Conservation (phyloP, 1,140 invertebrate genomes). For the Drosophila sturtevanti region DNA sequence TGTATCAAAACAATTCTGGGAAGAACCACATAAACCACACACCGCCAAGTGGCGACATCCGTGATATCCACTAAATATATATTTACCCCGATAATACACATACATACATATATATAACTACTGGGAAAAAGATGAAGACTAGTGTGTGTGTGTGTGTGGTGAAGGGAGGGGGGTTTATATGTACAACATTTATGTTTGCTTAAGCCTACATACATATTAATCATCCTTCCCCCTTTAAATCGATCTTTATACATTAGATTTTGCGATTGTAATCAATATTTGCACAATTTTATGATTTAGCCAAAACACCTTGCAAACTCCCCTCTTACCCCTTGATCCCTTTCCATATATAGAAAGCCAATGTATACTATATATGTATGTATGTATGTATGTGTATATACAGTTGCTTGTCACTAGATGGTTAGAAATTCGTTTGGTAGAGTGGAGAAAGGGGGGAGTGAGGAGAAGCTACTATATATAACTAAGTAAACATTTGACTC, state of each 20-base stretch:
- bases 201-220: slow-evolving; percentile 7
- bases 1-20: slow-evolving; percentile 8
- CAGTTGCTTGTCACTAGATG: too few relatives aligned
- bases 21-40: slow-evolving; percentile 19
- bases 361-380: too few relatives aligned
- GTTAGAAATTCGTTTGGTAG: too few relatives aligned
- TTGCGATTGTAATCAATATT: slow-evolving; percentile 1
- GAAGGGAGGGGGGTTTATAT: too few relatives aligned
- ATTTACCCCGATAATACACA: slow-evolving; percentile 6
- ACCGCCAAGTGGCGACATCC: slow-evolving; percentile 16
- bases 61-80: slow-evolving; percentile 7
- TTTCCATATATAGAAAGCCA: too few relatives aligned
- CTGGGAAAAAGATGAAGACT: not conserved
- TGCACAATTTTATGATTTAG: slow-evolving; percentile 3
- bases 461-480: too few relatives aligned
- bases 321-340: not conserved
- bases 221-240: not conserved
- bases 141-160: too few relatives aligned
- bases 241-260: not conserved
- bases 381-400: too few relatives aligned
- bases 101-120: slow-evolving; percentile 1
- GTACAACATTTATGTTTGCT: not conserved
- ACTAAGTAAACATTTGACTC: too few relatives aligned
- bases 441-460: too few relatives aligned
- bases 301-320: slow-evolving; percentile 8